Evolutionary conservation across 2,797 vertebrate genomes (phyloP).

Genomic region (Crenuchus spilurus): DNA sequence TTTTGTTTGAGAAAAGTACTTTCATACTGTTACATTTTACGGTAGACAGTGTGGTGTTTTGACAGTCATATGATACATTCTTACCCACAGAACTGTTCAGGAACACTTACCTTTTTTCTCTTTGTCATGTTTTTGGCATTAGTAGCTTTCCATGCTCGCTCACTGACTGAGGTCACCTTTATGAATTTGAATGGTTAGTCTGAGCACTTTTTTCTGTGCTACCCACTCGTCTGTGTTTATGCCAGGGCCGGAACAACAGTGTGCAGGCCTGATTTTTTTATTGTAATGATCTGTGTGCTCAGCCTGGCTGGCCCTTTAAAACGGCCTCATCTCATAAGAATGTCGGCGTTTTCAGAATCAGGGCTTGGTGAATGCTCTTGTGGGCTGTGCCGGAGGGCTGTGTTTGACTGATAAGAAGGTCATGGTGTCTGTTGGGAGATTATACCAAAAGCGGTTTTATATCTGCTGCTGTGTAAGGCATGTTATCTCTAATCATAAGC

Average conservation of each 20-base stretch:
- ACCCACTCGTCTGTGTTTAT: not conserved
- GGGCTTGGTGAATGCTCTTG: not conserved
- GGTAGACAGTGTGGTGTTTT: too few species aligned
- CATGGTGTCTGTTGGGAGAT: conserved; percentile 3
- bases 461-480: conserved; percentile 22
- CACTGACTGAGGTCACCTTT: not conserved
- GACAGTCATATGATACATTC: too few species aligned
- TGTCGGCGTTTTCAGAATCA: not conserved
- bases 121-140: not conserved
- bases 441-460: conserved; percentile 40
- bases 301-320: too few species aligned
- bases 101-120: not conserved
- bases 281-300: not conserved
- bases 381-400: conserved; percentile 2
- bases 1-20: too few species aligned
- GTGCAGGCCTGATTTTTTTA: not conserved
- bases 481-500: conserved; percentile 44
- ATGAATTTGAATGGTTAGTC: not conserved
- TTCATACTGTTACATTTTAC: too few species aligned
- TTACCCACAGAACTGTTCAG: too few species aligned
- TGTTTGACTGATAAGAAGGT: conserved; percentile 22
- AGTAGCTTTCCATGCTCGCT: not conserved
- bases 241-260: not conserved
- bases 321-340: not conserved
- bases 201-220: not conserved